Evolutionary conservation across 2,888 invertebrate species (phyloP).

Genomic region (Orthosia incerta): DNA sequence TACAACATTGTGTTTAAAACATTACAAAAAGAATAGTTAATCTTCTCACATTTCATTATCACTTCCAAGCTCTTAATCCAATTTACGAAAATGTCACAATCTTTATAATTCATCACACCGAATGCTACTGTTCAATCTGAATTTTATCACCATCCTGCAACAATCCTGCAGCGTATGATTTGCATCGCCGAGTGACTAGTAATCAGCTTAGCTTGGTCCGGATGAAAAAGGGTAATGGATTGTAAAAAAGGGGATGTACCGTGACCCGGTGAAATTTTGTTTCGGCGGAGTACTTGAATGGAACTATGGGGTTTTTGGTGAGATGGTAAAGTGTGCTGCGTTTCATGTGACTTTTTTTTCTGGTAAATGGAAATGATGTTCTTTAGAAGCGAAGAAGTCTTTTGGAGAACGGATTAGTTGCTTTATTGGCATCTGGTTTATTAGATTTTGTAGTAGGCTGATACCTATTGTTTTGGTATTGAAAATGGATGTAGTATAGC

Average conservation of each 20-base stretch:
- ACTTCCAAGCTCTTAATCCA: constrained; percentile 34
- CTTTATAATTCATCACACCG: constrained; percentile 52
- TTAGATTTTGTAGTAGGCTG: too few species aligned
- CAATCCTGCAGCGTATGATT: constrained; percentile 71
- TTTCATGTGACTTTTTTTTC: not conserved
- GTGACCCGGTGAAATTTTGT: constrained; percentile 62
- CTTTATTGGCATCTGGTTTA: too few species aligned
- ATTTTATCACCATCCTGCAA: constrained; percentile 60
- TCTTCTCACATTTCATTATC: constrained; percentile 2
- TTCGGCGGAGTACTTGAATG: constrained; percentile 42
- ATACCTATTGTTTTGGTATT: too few species aligned
- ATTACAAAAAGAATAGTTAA: not conserved
- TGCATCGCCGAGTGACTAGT: constrained; percentile 78
- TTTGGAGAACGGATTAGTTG: not conserved
- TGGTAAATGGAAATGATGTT: not conserved
- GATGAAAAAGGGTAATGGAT: constrained; percentile 85
- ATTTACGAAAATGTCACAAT: constrained; percentile 58
- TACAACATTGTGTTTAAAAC: not conserved
- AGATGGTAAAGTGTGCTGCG: constrained; percentile 29
- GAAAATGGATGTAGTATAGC: too few species aligned
- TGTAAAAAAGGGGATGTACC: constrained; percentile 75
- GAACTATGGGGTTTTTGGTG: constrained; percentile 48
- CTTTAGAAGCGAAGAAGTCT: not conserved
- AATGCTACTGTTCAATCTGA: constrained; percentile 48
- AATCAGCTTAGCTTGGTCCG: constrained; percentile 83